Base-by-base conservation (phyloP, 2,797 vertebrate species). In the Prunella strophiata region DNA sequence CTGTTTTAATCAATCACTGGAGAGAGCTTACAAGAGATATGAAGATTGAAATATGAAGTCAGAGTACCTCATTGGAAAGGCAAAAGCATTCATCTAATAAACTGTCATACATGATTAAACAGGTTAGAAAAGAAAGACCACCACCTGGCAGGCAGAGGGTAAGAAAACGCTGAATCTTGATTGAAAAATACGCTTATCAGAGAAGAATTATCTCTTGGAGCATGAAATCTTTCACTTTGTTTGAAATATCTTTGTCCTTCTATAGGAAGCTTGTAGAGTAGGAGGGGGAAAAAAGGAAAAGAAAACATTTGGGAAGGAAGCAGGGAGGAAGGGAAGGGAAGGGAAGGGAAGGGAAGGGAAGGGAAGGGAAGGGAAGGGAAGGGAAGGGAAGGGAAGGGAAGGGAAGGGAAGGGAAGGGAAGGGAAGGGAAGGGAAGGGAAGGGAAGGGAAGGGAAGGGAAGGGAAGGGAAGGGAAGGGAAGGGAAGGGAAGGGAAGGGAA, bases 1-100 rank as follows among this genome's bases (percentile, higher is more conserved):
- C 62, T 87, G 61, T 67, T 96, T 93, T 89, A 93, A 95, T 96
- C 87, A 94, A 62, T 94, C 94, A 92, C n/a, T 63, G 36, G 25
- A 85, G 57, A 91, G 45, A 72, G 7, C 27, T 87, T 91, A 91
- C 32, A 89, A 59, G 85, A 87, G 29, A 45, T 73, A 85, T 30
- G 67, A 87, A 93, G 68, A 93, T 54, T 92, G 87, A 94, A 96
- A 91, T 87, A 92, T 63, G 65, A 92, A 95, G 67, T 95, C 78
- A 85, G 78, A 88, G 26, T n/a, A 67, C 62, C 59, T 86, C n/a
- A 72, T 12, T 58, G 63, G 48, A 89, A 93, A 91, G n/a, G 74
- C 74, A 94, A 82, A 96, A 82, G 42, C 52, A 74, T 85, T 91
- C 68, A 89, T 91, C 67, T 77, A 89, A 71, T 76, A 87, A 88